Percentiles rank a stretch among this genome's conserved stretches.
These are phyloP conservation scores for Standfussiana lucernea DNA, from an alignment of 2,888 invertebrate genomes.

Conservation along the genomic window DNA sequence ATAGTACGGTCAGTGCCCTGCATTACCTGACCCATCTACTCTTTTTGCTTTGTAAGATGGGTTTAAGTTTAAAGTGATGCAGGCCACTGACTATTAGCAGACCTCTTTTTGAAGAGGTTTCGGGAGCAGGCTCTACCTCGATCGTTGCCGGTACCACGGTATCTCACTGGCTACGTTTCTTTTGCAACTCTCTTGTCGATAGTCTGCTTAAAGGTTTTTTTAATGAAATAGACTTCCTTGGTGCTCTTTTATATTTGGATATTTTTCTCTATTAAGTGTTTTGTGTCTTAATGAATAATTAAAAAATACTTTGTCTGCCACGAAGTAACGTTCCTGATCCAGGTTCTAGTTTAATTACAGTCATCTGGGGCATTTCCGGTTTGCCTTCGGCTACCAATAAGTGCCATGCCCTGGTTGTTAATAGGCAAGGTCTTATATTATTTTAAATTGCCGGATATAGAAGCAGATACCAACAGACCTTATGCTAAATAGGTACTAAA, in stretches of 20 bases:
- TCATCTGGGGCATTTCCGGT: background rate
- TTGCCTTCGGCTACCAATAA: background rate
- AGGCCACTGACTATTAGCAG: background rate
- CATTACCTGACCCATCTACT: background rate
- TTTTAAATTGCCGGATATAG: background rate
- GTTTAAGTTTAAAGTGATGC: background rate
- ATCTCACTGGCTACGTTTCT: background rate
- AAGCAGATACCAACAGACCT: background rate
- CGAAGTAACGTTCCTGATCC: background rate
- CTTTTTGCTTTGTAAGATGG: background rate
- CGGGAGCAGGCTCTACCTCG: background rate
- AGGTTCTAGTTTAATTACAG: background rate
- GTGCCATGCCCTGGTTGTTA: background rate
- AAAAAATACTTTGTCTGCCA: background rate
- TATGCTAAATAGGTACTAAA: background rate
- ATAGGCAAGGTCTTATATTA: background rate
- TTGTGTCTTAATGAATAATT: background rate
- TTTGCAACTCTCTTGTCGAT: background rate
- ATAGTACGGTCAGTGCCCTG: background rate
- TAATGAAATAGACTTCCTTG: no score
- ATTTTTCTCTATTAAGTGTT: no score
- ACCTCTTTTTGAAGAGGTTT: background rate
- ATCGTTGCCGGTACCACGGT: background rate
- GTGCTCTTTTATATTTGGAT: no score
- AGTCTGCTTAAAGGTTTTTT: background rate